Evolutionary conservation across 2,888 invertebrate species (phyloP), one percentile per base, ranked within the genome.

Genomic region (Calameuta filiformis): DNA sequence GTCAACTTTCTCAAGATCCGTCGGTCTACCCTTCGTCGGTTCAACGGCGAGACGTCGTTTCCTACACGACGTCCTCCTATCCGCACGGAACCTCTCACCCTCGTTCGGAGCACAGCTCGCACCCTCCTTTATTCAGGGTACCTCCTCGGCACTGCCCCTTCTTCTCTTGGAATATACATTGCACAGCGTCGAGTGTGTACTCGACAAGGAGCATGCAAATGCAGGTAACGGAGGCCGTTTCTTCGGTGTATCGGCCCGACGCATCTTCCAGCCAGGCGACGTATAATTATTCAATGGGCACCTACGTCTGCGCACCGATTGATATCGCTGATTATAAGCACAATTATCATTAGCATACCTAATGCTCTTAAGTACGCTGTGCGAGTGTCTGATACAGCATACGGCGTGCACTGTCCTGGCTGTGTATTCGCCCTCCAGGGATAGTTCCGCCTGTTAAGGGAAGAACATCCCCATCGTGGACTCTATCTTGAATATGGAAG

Each of bases 251-350:
- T 88, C 89, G 84, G 84, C 76, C 79, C 79, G 83, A 80, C 82
- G 83, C 85, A 89, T 89, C 89, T 89, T 84, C 84, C 68, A 68
- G 82, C 85, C 82, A 83, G 85, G 83, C 84, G 84, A 85, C 86
- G 88, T 86, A 83, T 88, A 89, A 89, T 89, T 89, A 89, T 89
- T 89, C 89, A 88, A 89, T 87, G 87, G 84, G 85, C 77, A 79
- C 85, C 81, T 83, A 82, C 85, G 81, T 82, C 82, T 83, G 84
- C 83, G 85, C 84, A 82, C 80, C 88, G 89, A 89, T 89, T 87
- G 87, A 89, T 89, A 89, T 87, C 86, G 82, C 84, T 86, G 88
- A 89, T 89, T 88, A 87, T 86, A 83, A 84, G 84, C 81, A 86
- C 85, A 89, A 89, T 89, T 89, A 89, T 84, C 87, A 88, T 89